A percentile compares a stretch with the other conserved stretches of the same genome.
These are phyloP conservation scores for Drosophila tsacasi DNA, from an alignment of 1,140 invertebrate species.

Conservation along the genomic window DNA sequence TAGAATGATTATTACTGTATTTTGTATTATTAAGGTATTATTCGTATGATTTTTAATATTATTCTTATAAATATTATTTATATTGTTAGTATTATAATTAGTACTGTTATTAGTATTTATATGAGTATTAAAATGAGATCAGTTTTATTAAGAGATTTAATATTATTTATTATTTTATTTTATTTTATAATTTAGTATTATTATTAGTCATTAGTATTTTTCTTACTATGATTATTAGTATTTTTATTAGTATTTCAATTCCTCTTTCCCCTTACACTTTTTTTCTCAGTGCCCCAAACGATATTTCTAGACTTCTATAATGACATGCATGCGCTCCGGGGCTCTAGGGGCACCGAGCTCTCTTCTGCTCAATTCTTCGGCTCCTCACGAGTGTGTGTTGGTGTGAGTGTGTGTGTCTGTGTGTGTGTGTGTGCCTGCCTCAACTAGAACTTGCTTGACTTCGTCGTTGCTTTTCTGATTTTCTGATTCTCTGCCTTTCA, in stretches of 20 bases:
- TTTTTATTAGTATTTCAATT: not conserved
- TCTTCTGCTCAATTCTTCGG: slow-evolving; percentile 17
- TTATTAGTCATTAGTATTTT: not conserved
- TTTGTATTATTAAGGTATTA: no score
- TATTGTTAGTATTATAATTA: not conserved
- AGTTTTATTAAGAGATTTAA: no score
- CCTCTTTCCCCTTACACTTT: not conserved
- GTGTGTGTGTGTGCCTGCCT: slow-evolving; percentile 50
- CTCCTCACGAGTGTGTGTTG: not conserved
- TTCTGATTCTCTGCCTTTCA: slow-evolving; percentile 25
- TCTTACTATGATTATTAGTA: not conserved
- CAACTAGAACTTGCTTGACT: slow-evolving; percentile 83
- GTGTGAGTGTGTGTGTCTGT: not conserved
- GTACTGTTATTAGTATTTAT: no score
- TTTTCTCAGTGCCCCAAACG: slow-evolving; percentile 23
- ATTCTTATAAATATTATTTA: not conserved
- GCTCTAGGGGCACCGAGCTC: slow-evolving; percentile 17
- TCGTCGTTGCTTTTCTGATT: slow-evolving; percentile 42
- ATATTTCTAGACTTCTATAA: slow-evolving; percentile 54
- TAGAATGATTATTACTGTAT: no score
- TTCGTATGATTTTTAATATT: no score
- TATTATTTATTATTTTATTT: no score
- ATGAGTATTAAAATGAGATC: no score
- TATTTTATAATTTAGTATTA: no score
- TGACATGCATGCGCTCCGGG: slow-evolving; percentile 39